These are phyloP conservation scores for Dermochelys coriacea DNA, from an alignment of 2,797 vertebrate genomes.

Conservation along the genomic window DNA sequence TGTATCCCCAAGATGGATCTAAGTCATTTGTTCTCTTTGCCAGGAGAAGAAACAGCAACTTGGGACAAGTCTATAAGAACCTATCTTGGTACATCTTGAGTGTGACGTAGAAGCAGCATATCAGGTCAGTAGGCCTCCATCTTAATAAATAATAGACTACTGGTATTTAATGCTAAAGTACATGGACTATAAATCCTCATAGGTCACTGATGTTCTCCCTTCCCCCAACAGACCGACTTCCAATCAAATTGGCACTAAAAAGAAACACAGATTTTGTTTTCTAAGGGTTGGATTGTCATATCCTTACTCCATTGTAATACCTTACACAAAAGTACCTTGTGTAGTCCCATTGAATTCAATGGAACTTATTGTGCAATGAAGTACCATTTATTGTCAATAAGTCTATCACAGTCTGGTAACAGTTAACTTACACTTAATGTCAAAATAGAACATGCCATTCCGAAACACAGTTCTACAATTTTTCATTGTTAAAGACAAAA, in stretches of 20 bases:
- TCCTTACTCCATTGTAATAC: neutral
- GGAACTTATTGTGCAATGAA: neutral
- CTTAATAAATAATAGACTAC: neutral
- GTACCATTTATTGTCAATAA: neutral
- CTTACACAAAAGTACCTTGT: neutral
- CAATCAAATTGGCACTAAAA: neutral
- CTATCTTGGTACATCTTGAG: neutral
- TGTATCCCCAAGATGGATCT: neutral
- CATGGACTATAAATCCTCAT: neutral
- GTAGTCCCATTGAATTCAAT: accelerated
- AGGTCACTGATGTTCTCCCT: neutral
- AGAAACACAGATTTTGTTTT: neutral
- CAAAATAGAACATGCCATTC: neutral
- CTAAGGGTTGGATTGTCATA: neutral
- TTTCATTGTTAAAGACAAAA: neutral
- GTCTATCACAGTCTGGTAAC: neutral
- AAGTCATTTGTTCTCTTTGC: neutral
- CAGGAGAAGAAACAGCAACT: neutral
- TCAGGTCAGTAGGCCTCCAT: neutral
- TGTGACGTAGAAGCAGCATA: neutral
- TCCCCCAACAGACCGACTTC: neutral
- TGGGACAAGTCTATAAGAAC: neutral
- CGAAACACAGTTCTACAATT: neutral
- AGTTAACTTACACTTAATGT: neutral
- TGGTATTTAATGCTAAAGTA: neutral